Evolutionary conservation across 2,113 vertebrate genomes (phyloP).

Genomic region (Papio anubis): DNA sequence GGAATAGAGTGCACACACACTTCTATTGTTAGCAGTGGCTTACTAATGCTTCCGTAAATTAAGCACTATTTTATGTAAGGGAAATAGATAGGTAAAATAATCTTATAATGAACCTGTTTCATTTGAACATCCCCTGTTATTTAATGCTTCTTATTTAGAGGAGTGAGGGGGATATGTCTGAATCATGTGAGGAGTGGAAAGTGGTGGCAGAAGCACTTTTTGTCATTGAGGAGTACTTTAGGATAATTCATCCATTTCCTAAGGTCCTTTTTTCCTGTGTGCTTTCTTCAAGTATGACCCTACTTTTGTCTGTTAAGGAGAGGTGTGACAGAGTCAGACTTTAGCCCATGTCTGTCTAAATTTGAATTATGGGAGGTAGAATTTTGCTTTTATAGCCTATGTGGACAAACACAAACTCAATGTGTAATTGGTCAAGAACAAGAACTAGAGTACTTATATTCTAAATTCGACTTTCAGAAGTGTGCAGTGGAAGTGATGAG

Average conservation of each 20-base stretch:
- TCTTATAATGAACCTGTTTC: not conserved
- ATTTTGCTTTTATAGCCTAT: not conserved
- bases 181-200: not conserved
- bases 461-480: slow-evolving; percentile 9
- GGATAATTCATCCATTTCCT: not conserved
- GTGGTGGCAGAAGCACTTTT: not conserved
- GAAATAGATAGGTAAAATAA: not conserved
- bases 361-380: not conserved
- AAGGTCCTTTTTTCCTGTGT: not conserved
- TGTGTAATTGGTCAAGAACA: not conserved
- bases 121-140: not conserved
- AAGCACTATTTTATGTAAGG: not conserved
- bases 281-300: not conserved
- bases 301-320: not conserved
- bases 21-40: not conserved
- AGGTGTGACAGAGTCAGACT: not conserved
- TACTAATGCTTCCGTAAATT: not conserved
- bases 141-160: slow-evolving; percentile 8
- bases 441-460: not conserved
- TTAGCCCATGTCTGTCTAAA: not conserved
- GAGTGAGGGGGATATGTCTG: not conserved
- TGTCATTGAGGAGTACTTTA: not conserved
- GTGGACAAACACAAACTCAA: not conserved
- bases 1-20: not conserved
- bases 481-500: not conserved